phyloP scores from a whole-genome alignment of 1,140 invertebrate species.

The Maniola jurtina region DNA sequence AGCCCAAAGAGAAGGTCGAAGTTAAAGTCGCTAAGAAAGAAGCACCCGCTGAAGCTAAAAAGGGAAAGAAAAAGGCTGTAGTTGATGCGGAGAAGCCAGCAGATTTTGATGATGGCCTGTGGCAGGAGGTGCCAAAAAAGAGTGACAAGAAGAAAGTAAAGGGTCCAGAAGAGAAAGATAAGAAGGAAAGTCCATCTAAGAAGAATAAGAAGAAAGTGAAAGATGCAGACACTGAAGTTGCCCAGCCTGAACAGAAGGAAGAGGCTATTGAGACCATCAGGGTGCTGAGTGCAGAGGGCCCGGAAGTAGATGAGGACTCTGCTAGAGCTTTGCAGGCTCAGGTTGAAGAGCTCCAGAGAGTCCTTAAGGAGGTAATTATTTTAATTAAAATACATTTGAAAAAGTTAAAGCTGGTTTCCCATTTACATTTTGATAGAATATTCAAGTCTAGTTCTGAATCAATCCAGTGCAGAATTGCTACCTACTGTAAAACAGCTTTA shows the following conservation, averaged over 20 bases:
- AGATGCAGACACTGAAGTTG: constrained; percentile 61
- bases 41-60: constrained; percentile 62
- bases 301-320: constrained; percentile 63
- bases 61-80: constrained; percentile 75
- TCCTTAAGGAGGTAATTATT: constrained; percentile 67
- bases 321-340: constrained; percentile 67
- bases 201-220: constrained; percentile 67
- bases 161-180: constrained; percentile 83
- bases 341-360: constrained; percentile 71
- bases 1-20: constrained; percentile 63
- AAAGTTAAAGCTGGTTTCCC: too few relatives aligned
- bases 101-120: constrained; percentile 86
- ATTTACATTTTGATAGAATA: too few relatives aligned
- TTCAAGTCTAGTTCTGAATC: too few relatives aligned
- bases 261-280: constrained; percentile 53
- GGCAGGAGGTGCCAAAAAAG: constrained; percentile 85
- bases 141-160: constrained; percentile 82
- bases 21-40: constrained; percentile 75
- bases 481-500: too few relatives aligned
- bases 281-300: constrained; percentile 62
- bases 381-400: neutral
- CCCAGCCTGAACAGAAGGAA: constrained; percentile 46
- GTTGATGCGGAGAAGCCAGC: constrained; percentile 82
- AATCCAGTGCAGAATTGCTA: too few relatives aligned
- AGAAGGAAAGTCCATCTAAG: constrained; percentile 70